Evolutionary conservation across 2,113 vertebrate species (phyloP).

Genomic region (Chloebia gouldiae): DNA sequence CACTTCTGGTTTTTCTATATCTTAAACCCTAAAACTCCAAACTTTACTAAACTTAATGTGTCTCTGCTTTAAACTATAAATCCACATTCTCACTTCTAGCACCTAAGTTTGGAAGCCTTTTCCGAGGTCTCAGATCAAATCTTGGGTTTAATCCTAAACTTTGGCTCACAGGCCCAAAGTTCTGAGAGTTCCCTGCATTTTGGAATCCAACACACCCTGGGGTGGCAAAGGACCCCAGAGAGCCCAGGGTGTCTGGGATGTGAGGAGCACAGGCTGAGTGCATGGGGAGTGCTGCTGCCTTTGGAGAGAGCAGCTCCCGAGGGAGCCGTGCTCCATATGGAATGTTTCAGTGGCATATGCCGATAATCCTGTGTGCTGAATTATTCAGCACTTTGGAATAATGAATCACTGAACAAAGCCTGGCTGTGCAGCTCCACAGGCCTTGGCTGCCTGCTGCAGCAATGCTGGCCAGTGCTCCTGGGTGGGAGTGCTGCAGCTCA

Average conservation of each 20-base stretch:
- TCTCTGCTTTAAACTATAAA: not conserved
- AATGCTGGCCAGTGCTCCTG: not conserved
- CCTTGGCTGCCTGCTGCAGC: not conserved
- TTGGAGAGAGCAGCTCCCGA: not conserved
- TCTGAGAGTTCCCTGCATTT: not conserved
- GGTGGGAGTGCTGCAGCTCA: not conserved
- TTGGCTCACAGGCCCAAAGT: not conserved
- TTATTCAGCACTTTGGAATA: conserved; percentile 25
- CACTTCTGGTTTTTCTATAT: not conserved
- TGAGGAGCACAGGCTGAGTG: not conserved
- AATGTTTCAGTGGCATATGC: conserved; percentile 7
- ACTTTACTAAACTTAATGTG: not conserved
- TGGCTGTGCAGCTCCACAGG: not conserved
- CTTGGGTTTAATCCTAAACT: not conserved
- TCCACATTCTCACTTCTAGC: not conserved
- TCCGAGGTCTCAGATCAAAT: not conserved
- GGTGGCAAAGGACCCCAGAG: not conserved
- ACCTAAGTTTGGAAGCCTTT: not conserved
- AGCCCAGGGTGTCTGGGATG: accelerated
- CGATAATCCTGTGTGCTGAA: not conserved
- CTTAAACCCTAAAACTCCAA: not conserved
- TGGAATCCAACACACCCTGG: not conserved
- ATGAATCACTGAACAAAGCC: conserved; percentile 18
- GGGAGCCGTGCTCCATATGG: not conserved
- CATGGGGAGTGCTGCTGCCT: not conserved